These are phyloP conservation scores for Philhelius pedissequus DNA, from an alignment of 2,888 invertebrate species.

Conservation along the genomic window DNA sequence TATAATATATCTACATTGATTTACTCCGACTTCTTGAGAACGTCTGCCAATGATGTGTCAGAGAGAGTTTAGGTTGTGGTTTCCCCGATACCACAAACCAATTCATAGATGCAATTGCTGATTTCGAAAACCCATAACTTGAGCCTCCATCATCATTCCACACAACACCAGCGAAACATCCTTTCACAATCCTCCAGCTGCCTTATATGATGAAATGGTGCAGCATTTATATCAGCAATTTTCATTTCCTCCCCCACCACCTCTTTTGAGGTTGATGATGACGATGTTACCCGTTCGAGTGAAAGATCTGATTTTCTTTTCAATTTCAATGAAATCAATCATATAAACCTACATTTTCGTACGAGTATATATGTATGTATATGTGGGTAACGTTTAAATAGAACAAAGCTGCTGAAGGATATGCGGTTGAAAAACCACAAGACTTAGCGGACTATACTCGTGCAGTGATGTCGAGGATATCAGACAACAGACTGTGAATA, in stretches of 20 bases:
- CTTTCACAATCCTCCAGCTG: not conserved
- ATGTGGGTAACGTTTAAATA: conserved; percentile 30
- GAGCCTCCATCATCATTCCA: not conserved
- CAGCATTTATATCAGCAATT: too few species aligned
- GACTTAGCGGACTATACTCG: conserved; percentile 7
- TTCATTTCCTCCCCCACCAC: too few species aligned
- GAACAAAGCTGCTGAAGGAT: conserved; percentile 39
- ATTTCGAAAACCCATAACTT: conserved; percentile 27
- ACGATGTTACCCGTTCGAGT: conserved; percentile 14
- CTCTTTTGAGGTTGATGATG: conserved; percentile 10
- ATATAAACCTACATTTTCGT: not conserved
- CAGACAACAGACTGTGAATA: conserved; percentile 37
- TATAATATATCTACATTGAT: not conserved
- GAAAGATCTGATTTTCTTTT: conserved; percentile 62
- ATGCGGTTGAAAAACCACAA: conserved; percentile 39
- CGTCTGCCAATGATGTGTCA: conserved; percentile 34
- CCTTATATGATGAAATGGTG: conserved; percentile 3
- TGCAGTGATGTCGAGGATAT: conserved; percentile 5
- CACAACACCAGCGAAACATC: not conserved
- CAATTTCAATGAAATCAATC: conserved; percentile 60
- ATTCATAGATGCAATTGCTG: conserved; percentile 47
- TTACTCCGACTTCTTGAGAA: not conserved
- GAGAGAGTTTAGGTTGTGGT: conserved; percentile 43
- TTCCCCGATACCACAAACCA: not conserved
- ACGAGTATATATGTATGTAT: not conserved